Evolutionary conservation across 1,140 invertebrate species (phyloP).

Genomic region (Mesaphorura yosii): DNA sequence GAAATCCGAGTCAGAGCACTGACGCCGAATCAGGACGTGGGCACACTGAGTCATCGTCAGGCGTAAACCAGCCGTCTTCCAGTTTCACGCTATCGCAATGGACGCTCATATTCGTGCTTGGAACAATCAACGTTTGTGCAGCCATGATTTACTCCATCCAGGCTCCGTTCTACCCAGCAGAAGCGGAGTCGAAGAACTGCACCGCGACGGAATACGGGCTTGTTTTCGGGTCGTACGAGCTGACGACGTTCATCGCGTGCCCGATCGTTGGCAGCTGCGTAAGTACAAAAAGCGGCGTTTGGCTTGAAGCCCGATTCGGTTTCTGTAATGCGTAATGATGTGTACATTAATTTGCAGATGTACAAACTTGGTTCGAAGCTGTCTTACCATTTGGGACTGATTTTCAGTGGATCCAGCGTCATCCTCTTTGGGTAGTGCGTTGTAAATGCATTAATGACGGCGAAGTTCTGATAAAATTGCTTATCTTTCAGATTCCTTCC

Average conservation of each 20-base stretch:
- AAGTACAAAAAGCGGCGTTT: slow-evolving; percentile 40
- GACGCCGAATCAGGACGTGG: too few relatives aligned
- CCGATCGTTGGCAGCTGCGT: slow-evolving; percentile 11
- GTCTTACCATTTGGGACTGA: slow-evolving; percentile 43
- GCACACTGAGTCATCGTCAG: too few relatives aligned
- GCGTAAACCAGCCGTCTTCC: too few relatives aligned
- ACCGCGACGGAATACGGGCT: slow-evolving; percentile 68
- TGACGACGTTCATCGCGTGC: slow-evolving; percentile 3
- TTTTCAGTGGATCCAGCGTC: slow-evolving; percentile 35
- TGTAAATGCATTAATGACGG: too few relatives aligned
- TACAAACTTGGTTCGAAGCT: too few relatives aligned
- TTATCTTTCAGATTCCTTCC: slow-evolving; percentile 42
- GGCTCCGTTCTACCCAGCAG: slow-evolving; percentile 46
- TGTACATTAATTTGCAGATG: not conserved
- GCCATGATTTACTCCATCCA: slow-evolving; percentile 70
- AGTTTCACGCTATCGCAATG: slow-evolving; percentile 49
- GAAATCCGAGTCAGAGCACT: too few relatives aligned
- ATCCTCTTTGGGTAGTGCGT: slow-evolving; percentile 39
- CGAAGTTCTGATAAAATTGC: too few relatives aligned
- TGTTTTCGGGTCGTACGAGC: slow-evolving; percentile 4
- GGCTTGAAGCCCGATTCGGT: too few relatives aligned
- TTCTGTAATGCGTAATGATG: too few relatives aligned
- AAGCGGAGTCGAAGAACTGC: slow-evolving; percentile 69
- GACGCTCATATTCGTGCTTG: slow-evolving; percentile 67
- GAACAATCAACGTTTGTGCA: slow-evolving; percentile 75